phyloP scores from a whole-genome alignment of 2,797 vertebrate genomes.

The Leucoraja ocellata region DNA sequence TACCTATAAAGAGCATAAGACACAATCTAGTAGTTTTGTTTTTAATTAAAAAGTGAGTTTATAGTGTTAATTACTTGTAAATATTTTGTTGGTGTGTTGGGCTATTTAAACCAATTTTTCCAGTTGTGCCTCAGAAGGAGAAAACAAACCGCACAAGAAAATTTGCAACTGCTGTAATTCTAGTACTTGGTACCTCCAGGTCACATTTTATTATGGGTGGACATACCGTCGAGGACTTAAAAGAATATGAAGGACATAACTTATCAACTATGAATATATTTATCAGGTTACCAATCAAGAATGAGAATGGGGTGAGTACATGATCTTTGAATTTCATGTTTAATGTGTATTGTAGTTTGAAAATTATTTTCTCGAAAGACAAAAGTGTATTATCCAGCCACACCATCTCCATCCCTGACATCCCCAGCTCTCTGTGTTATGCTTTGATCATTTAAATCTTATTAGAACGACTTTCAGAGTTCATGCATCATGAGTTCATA shows the following conservation, averaged over 20 bases:
- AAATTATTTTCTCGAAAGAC: background rate
- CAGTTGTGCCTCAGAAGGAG: conserved; percentile 32
- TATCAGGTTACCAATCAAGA: conserved; percentile 67
- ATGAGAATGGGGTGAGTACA: conserved; percentile 58
- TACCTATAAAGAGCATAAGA: background rate
- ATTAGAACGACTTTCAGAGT: background rate
- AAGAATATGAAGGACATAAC: conserved; percentile 51
- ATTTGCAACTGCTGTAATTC: conserved; percentile 27
- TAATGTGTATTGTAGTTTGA: background rate
- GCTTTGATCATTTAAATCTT: background rate
- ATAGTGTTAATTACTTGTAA: background rate
- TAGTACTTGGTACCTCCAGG: conserved; percentile 53
- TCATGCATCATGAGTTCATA: too few relatives aligned
- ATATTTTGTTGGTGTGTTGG: background rate
- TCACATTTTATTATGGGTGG: conserved; percentile 72
- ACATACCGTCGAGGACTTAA: conserved; percentile 68
- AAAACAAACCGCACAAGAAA: background rate
- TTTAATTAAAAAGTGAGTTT: background rate
- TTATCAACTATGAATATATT: conserved; percentile 63
- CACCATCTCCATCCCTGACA: background rate
- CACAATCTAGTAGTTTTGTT: background rate
- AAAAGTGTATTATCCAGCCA: background rate
- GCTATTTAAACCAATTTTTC: background rate
- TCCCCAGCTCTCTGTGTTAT: background rate
- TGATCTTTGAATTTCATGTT: background rate